Evolutionary conservation across 1,140 invertebrate genomes (phyloP).

Genomic region (Hycleus phaleratus): DNA sequence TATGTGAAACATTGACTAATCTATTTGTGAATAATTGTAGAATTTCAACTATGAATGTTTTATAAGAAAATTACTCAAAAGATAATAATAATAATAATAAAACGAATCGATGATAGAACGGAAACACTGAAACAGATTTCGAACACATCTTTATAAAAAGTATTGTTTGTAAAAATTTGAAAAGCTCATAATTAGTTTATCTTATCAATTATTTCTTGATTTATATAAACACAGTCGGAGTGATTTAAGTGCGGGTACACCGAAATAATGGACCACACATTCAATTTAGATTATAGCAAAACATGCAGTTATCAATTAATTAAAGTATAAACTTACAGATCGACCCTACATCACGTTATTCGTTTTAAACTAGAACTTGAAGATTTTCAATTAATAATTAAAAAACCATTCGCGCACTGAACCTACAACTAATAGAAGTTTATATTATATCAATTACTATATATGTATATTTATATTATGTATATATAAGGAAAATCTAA

Average conservation of each 20-base stretch:
- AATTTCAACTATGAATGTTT: slow-evolving; percentile 11
- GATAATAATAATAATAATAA: slow-evolving; percentile 14
- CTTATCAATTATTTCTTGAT: neutral
- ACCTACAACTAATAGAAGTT: slow-evolving; percentile 9
- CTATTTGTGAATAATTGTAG: slow-evolving; percentile 21
- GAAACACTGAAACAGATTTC: slow-evolving; percentile 12
- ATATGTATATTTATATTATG: too few relatives aligned
- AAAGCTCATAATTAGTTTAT: slow-evolving; percentile 14
- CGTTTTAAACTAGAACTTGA: too few relatives aligned
- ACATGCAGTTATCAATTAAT: slow-evolving; percentile 1
- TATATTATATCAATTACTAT: too few relatives aligned
- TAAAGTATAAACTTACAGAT: slow-evolving; percentile 13
- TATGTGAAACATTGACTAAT: slow-evolving; percentile 27
- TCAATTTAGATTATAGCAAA: slow-evolving; percentile 8
- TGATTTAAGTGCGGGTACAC: slow-evolving; percentile 11
- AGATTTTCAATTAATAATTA: neutral
- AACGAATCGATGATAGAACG: neutral
- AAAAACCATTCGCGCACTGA: slow-evolving; percentile 14
- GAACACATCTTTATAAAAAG: slow-evolving; percentile 16
- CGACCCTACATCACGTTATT: slow-evolving; percentile 11
- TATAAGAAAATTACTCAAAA: slow-evolving; percentile 2
- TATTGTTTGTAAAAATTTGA: slow-evolving; percentile 11
- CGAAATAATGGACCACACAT: slow-evolving; percentile 4
- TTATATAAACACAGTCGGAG: slow-evolving; percentile 16
- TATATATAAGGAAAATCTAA: neutral